Evolutionary conservation across 2,888 invertebrate species (phyloP).

Genomic region (Sinhomidia bicolor): DNA sequence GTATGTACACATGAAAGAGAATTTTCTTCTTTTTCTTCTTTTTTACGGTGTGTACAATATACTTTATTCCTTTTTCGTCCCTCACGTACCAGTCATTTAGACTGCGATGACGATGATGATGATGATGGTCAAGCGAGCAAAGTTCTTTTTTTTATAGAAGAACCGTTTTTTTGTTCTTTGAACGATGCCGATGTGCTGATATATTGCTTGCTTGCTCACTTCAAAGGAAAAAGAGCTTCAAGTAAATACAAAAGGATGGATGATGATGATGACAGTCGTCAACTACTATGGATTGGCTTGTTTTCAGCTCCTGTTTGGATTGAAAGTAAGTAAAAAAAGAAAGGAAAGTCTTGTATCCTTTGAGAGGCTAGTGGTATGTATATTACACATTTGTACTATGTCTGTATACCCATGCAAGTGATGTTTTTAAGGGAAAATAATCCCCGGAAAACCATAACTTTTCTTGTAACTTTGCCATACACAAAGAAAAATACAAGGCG

Average conservation of each 20-base stretch:
- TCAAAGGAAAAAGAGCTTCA: neutral
- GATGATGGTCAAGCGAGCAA: too few relatives aligned
- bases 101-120: too few relatives aligned
- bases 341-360: neutral
- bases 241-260: neutral
- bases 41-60: neutral
- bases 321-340: too few relatives aligned
- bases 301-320: neutral
- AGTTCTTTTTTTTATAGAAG: neutral
- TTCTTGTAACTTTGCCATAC: too few relatives aligned
- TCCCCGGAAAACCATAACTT: too few relatives aligned
- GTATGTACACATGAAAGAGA: slow-evolving; percentile 12
- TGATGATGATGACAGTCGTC: neutral
- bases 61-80: neutral
- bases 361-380: too few relatives aligned
- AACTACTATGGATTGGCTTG: slow-evolving; percentile 24
- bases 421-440: too few relatives aligned
- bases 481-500: too few relatives aligned
- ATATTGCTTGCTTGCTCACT: neutral
- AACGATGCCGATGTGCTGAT: neutral
- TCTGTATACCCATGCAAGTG: too few relatives aligned
- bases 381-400: neutral
- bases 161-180: neutral
- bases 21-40: neutral
- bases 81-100: slow-evolving; percentile 24